Conservation (phyloP, 2,888 invertebrate species). For the Cheilosia grossa region DNA sequence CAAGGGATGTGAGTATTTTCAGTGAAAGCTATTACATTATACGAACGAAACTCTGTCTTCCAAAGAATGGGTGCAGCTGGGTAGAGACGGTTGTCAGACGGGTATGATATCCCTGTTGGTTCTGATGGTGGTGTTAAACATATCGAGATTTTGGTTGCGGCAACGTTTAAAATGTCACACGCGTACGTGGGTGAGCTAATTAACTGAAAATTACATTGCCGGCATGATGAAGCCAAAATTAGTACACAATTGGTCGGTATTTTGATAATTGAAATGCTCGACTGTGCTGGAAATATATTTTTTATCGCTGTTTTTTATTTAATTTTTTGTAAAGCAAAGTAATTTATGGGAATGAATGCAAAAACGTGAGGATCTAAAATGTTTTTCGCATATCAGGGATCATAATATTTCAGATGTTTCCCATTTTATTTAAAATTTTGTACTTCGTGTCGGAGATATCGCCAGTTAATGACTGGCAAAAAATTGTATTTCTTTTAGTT, state of each 20-base stretch:
- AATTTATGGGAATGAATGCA: too few species aligned
- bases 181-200: slow-evolving; percentile 46
- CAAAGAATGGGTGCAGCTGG: slow-evolving; percentile 2
- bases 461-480: too few species aligned
- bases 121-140: slow-evolving; percentile 20
- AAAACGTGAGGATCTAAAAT: too few species aligned
- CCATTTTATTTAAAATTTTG: too few species aligned
- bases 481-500: too few species aligned
- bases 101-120: neutral
- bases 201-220: slow-evolving; percentile 40
- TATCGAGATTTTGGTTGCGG: slow-evolving; percentile 21
- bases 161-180: slow-evolving; percentile 29
- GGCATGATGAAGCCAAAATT: slow-evolving; percentile 41
- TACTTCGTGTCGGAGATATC: too few species aligned
- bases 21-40: neutral
- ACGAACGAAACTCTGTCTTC: slow-evolving; percentile 2
- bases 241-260: slow-evolving; percentile 38
- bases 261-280: neutral
- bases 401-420: too few species aligned
- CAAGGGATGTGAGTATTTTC: slow-evolving; percentile 12
- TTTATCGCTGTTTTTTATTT: neutral
- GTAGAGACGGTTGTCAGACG: slow-evolving; percentile 6
- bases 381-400: too few species aligned
- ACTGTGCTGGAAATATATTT: neutral
- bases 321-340: too few species aligned